phyloP scores from a whole-genome alignment of 2,797 vertebrate genomes.

The Calcarius lapponicus region DNA sequence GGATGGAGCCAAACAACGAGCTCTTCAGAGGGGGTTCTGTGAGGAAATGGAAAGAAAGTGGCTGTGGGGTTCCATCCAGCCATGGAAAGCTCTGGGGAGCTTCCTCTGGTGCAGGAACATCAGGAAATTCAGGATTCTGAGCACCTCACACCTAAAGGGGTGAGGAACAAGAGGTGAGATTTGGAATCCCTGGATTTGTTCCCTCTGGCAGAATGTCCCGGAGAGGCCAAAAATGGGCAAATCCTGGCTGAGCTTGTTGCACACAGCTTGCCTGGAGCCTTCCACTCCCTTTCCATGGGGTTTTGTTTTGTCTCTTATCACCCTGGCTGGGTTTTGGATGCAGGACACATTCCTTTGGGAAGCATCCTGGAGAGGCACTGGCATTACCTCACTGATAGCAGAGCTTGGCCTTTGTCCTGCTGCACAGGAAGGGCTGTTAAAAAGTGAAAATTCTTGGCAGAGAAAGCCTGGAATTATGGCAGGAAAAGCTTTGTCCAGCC shows the following conservation, averaged over 20 bases:
- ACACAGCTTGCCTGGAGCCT: background rate
- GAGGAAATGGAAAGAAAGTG: background rate
- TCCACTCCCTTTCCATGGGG: fast-evolving
- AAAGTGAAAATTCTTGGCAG: background rate
- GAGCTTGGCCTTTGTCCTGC: background rate
- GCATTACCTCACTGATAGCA: background rate
- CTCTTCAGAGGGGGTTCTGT: background rate
- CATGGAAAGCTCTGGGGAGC: background rate
- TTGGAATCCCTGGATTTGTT: background rate
- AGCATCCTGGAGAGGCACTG: background rate
- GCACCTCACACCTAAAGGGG: background rate
- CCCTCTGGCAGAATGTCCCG: background rate
- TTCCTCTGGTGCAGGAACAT: background rate
- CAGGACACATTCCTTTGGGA: background rate
- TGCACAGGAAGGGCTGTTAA: background rate
- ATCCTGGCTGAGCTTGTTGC: background rate
- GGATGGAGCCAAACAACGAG: background rate
- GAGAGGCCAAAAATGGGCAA: background rate
- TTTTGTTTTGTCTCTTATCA: background rate
- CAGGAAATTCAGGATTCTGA: background rate
- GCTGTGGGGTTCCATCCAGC: background rate
- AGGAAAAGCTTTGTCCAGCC: background rate
- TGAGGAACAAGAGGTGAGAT: background rate
- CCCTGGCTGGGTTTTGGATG: background rate
- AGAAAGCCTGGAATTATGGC: background rate